phyloP scores from a whole-genome alignment of 92 coral and sea anemone genomes.

The Porites rus region DNA sequence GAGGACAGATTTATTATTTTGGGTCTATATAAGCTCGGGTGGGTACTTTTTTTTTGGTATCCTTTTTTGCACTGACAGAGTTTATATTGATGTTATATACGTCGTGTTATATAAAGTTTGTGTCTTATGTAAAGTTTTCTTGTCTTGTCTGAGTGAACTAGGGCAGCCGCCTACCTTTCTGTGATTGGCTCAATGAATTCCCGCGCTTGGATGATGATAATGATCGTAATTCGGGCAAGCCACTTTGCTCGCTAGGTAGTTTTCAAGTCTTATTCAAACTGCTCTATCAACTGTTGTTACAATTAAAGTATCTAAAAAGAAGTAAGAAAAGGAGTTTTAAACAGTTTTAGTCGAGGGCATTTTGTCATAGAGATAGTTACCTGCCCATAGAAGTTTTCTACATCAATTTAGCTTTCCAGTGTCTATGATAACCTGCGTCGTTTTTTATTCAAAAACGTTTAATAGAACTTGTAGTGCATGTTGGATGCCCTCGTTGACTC shows the following conservation, averaged over 20 bases:
- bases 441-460: not conserved
- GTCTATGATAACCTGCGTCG: not conserved
- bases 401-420: too few relatives aligned
- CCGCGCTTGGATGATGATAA: conserved; percentile 1
- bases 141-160: conserved; percentile 91
- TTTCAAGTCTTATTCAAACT: not conserved
- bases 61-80: not conserved
- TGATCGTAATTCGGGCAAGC: not conserved
- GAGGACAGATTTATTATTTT: too few relatives aligned
- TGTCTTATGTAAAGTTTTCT: not conserved
- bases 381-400: not conserved
- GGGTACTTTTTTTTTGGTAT: too few relatives aligned
- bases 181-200: conserved; percentile 15
- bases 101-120: not conserved
- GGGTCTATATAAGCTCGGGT: too few relatives aligned
- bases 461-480: not conserved
- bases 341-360: conserved; percentile 22
- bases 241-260: not conserved
- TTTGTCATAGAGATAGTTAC: not conserved
- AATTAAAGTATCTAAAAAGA: not conserved
- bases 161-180: conserved; percentile 73
- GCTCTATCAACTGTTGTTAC: not conserved
- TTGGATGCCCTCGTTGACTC: conserved; percentile 57
- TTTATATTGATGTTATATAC: not conserved
- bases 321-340: not conserved